Base-by-base conservation (phyloP, 2,113 vertebrate genomes). In the Phylloscopus trochiloides region DNA sequence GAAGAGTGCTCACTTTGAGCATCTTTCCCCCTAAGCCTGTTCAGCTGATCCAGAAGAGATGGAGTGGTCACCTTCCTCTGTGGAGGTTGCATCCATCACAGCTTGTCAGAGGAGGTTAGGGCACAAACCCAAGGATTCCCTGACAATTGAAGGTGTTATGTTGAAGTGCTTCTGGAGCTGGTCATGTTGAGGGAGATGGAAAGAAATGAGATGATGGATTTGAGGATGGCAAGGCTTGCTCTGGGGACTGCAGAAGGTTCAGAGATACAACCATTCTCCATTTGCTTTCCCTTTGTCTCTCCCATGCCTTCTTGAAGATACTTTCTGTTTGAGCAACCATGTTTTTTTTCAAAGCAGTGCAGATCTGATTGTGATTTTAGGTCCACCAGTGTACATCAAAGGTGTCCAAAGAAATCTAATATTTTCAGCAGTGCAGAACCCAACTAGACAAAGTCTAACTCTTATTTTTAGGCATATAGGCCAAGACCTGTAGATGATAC, bases 61-160 rank as follows among this genome's bases (percentile, higher is more conserved):
- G 14, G 10, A 62, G 7, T 48, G 18, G 7, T 24, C 26, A 74
- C 10, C 14, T 81, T 70, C 36, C 40, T 74, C 20, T 74, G 38
- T 40, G 25, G n/a, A 52, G n/a, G 16, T 1, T 71, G 7, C 5
- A 34, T 32, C 51, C 71, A 32, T 3, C 40, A 32, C 11, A 24
- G 32, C 36, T 51, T 75, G 29, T 54, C 58, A 80, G n/a, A 68
- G 34, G 17, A 59, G 5, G 12, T 43, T 48, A 48, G 65, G 48
- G 7, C 21, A 48, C 31, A 61, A 47, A 54, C 12, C 4, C 52
- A 42, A 24, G 20, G 26, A 32, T 61, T 59, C 18, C 40, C 17
- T 59, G 40, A 7, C 8, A 36, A 17, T 3, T 51, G 25, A 48
- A 54, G 29, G 8, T 38, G 17, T 47, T 34, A 9, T 0, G 0